Base-by-base conservation (phyloP, 2,888 invertebrate species). In the Xestia c-nigrum region DNA sequence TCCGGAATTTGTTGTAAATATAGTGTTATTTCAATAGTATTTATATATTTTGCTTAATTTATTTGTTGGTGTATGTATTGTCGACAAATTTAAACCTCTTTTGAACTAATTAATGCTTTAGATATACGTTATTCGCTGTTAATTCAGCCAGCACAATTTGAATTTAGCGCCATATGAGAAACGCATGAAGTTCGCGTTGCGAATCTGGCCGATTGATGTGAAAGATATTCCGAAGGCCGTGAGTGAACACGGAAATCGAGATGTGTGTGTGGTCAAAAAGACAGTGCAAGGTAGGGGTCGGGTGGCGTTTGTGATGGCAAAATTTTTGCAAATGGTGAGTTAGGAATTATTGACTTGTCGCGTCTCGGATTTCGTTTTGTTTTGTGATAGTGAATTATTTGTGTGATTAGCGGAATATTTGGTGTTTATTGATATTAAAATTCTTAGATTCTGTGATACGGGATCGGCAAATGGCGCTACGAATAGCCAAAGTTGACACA, bases 241-340 rank as follows among this genome's bases (percentile, higher is more conserved):
- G 97, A 97, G 97, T 95, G 97, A 97, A 97, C 96, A 96, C 97
- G 96, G 96, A 96, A 96, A 96, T 96, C 96, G 96, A 96, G 97
- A 97, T 96, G 96, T 96, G 96, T 96, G 97, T 97, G 97, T 97
- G 97, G 97, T 97, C 97, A 96, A 96, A 97, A 97, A 97, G 97
- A 97, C 97, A 97, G 97, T 97, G 97, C 97, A 97, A 97, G 97
- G 97, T 97, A 97, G 97, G 97, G 97, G 97, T 97, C 97, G 97
- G 97, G 97, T 97, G 97, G 97, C 97, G 97, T 97, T 97, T 97
- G 98, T 97, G 97, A 98, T 98, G 98, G 98, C 97, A 97, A 97
- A 97, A 97, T 95, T 97, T 97, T 97, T 97, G 97, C 97, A 97
- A 97, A 97, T 97, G 98, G 98, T 98, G 97, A 98, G 98, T 97